Conservation (phyloP, 2,888 invertebrate genomes). For the Ectobius pallidus region DNA sequence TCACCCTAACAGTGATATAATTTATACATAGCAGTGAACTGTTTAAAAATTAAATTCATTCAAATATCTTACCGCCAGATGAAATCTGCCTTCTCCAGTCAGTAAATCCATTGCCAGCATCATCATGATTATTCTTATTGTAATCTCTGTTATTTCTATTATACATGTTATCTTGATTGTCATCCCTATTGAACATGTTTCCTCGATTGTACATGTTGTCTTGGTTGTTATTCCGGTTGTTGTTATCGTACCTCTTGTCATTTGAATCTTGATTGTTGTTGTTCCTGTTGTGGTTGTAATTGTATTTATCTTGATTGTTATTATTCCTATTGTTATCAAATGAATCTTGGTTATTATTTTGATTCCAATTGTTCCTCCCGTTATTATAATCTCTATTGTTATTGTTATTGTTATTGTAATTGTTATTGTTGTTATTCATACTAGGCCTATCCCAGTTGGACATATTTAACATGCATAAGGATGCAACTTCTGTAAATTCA, state of each 20-base stretch:
- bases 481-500: conserved; percentile 28
- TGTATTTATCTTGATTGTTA: no score
- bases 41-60: no score
- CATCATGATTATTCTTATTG: neutral
- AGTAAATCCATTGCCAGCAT: no score
- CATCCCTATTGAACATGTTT: no score
- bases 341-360: no score
- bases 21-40: no score
- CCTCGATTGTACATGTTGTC: neutral
- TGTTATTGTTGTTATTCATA: no score
- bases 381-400: conserved; percentile 7
- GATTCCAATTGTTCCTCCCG: neutral
- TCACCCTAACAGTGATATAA: no score
- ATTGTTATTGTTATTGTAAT: no score
- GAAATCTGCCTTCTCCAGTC: no score
- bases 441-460: conserved; percentile 17
- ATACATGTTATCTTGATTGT: neutral
- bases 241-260: neutral
- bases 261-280: neutral
- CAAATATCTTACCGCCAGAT: no score
- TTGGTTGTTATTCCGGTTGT: neutral
- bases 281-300: neutral
- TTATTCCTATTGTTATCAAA: neutral
- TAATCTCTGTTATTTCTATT: neutral
- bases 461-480: conserved; percentile 14